These are phyloP conservation scores for Teleogryllus oceanicus DNA, from an alignment of 2,888 invertebrate genomes.

Conservation along the genomic window DNA sequence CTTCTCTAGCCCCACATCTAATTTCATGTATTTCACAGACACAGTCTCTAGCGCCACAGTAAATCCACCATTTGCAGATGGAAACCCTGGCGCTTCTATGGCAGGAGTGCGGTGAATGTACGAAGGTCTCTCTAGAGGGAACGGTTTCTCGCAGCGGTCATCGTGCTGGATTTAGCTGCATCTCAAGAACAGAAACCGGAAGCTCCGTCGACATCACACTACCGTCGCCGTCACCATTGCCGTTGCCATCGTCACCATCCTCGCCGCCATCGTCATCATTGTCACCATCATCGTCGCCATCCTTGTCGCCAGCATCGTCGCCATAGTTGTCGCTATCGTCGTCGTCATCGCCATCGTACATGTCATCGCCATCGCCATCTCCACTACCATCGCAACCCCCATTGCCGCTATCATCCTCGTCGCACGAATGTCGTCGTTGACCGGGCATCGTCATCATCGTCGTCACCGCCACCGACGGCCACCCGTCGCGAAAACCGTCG, in stretches of 20 bases:
- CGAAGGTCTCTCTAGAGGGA: no score
- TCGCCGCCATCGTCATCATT: background rate
- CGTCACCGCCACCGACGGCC: background rate
- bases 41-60: no score
- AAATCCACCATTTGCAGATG: no score
- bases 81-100: no score
- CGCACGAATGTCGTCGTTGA: background rate
- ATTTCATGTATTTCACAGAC: no score
- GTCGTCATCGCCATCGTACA: conserved; percentile 4
- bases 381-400: conserved; percentile 45
- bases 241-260: background rate
- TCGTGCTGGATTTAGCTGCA: no score
- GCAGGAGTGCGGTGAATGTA: no score
- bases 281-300: background rate
- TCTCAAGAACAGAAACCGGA: no score
- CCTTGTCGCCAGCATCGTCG: background rate
- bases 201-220: no score
- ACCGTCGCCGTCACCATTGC: background rate
- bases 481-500: background rate
- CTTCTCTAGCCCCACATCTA: no score
- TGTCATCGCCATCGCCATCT: conserved; percentile 41
- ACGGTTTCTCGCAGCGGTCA: no score
- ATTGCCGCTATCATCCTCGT: background rate
- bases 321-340: background rate
- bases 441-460: background rate